These are phyloP conservation scores for Leguminivora glycinivorella DNA, from an alignment of 1,140 invertebrate species.

Conservation along the genomic window DNA sequence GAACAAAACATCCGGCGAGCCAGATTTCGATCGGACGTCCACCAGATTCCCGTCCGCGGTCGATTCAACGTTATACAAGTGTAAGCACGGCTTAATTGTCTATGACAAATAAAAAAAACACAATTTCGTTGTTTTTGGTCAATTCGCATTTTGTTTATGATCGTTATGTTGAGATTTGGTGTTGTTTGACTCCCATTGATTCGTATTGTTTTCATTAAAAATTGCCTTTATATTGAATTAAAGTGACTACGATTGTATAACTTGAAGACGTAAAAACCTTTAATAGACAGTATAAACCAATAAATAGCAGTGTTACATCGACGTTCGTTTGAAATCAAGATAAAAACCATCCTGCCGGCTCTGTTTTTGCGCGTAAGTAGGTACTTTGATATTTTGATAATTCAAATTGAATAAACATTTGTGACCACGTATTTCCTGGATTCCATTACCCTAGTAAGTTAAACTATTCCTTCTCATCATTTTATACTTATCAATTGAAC, in stretches of 20 bases:
- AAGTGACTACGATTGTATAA: not conserved
- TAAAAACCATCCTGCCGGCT: not conserved
- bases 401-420: not conserved
- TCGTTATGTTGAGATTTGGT: not conserved
- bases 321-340: not conserved
- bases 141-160: constrained; percentile 11
- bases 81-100: not conserved
- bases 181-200: constrained; percentile 16
- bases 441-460: not conserved
- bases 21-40: no score
- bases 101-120: not conserved
- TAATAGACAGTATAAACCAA: not conserved
- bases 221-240: constrained; percentile 16
- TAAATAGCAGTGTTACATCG: not conserved
- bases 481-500: not conserved
- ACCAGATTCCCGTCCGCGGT: no score
- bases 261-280: not conserved
- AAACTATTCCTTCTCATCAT: not conserved
- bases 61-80: not conserved
- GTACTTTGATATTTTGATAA: constrained; percentile 12
- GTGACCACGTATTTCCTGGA: not conserved
- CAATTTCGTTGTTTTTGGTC: not conserved
- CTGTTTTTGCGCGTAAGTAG: constrained; percentile 24
- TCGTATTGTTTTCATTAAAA: constrained; percentile 17
- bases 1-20: no score